A percentile compares a stretch with the other conserved stretches of the same genome.
Evolutionary conservation across 2,113 vertebrate genomes (phyloP).

Genomic region (Eulacestoma nigropectus): DNA sequence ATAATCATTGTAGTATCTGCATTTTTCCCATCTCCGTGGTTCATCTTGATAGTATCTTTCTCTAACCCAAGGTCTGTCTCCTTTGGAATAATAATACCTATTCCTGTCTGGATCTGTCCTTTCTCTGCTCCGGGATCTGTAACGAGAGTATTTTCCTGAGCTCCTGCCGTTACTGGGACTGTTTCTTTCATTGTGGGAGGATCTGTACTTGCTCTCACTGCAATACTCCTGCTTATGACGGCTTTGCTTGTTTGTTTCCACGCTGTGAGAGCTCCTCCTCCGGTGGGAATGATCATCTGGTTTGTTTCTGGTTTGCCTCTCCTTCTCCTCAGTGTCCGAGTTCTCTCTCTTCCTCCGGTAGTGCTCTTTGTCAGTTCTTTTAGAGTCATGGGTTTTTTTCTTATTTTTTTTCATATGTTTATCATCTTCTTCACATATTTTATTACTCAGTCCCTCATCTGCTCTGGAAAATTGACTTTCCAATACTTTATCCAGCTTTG

Average conservation of each 20-base stretch:
- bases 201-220: conserved; percentile 19
- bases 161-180: conserved; percentile 29
- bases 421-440: background rate
- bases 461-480: conserved; percentile 29
- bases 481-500: background rate
- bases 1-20: conserved; percentile 67
- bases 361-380: conserved; percentile 68
- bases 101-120: conserved; percentile 63
- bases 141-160: conserved; percentile 64
- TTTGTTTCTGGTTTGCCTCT: conserved; percentile 16
- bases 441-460: background rate
- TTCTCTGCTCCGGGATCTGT: conserved; percentile 58
- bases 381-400: conserved; percentile 27
- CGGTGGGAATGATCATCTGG: background rate
- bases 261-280: background rate
- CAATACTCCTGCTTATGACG: conserved; percentile 21
- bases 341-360: conserved; percentile 56
- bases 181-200: conserved; percentile 1
- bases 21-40: conserved; percentile 62
- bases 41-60: conserved; percentile 70
- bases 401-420: background rate
- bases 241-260: conserved; percentile 14
- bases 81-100: conserved; percentile 66
- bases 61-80: conserved; percentile 70
- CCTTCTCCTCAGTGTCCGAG: conserved; percentile 56